Evolutionary conservation across 2,888 invertebrate species (phyloP).

Genomic region (Pristionchus exspectatus): DNA sequence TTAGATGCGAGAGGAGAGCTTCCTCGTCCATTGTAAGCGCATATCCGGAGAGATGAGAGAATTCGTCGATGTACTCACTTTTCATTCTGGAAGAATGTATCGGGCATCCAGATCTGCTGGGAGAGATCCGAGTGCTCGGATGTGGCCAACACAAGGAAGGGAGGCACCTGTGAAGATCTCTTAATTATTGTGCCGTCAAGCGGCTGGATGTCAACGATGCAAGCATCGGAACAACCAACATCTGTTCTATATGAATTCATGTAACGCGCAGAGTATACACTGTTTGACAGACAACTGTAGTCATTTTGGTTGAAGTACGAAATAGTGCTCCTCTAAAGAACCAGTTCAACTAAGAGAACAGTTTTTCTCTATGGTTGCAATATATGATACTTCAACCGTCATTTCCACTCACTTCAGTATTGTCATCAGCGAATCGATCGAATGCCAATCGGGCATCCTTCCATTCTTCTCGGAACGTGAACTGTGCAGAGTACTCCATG

Average conservation of each 20-base stretch:
- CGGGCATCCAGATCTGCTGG: slow-evolving; percentile 78
- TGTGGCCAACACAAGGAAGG: slow-evolving; percentile 76
- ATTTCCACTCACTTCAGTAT: slow-evolving; percentile 67
- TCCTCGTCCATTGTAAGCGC: slow-evolving; percentile 50
- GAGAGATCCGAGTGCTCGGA: slow-evolving; percentile 75
- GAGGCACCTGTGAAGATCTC: slow-evolving; percentile 65
- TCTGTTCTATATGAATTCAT: neutral
- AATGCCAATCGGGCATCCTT: slow-evolving; percentile 87
- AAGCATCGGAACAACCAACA: neutral
- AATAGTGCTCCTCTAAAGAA: no score
- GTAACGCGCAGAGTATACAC: neutral
- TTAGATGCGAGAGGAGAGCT: slow-evolving; percentile 57
- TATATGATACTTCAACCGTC: no score
- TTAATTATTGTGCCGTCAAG: neutral
- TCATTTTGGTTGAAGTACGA: no score
- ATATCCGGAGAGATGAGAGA: slow-evolving; percentile 60
- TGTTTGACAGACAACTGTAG: neutral
- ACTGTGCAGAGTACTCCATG: slow-evolving; percentile 93
- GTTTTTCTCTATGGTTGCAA: no score
- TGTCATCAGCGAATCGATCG: slow-evolving; percentile 74
- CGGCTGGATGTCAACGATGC: neutral
- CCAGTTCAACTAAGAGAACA: no score
- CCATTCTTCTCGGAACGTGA: slow-evolving; percentile 91
- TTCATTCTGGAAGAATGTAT: slow-evolving; percentile 85
- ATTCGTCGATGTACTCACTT: slow-evolving; percentile 81